A percentile compares a stretch with the other conserved stretches of the same genome.
Evolutionary conservation across 2,113 vertebrate genomes (phyloP).

Genomic region (Carollia perspicillata): DNA sequence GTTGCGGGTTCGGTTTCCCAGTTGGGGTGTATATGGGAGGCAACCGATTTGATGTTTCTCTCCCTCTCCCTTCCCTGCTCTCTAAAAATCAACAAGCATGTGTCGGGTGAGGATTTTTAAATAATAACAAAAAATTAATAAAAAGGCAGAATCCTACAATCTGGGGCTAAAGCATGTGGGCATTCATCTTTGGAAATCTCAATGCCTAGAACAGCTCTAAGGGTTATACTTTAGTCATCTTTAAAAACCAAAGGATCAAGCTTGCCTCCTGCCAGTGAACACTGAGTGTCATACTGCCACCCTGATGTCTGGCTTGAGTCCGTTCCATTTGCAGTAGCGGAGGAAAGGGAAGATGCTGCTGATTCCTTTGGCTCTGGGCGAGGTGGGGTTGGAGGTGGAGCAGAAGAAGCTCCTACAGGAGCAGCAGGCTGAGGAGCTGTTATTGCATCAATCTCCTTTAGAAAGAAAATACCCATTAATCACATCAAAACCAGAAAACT

Average conservation of each 20-base stretch:
- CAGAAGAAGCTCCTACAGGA: slow-evolving; percentile 71
- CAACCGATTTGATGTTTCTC: too few relatives aligned
- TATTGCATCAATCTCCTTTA: slow-evolving; percentile 97
- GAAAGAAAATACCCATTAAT: neutral
- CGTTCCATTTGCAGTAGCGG: slow-evolving; percentile 73
- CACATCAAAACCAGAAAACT: neutral
- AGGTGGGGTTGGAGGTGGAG: slow-evolving; percentile 84
- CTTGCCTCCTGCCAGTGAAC: slow-evolving; percentile 93
- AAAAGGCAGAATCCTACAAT: neutral
- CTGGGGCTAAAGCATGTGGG: neutral
- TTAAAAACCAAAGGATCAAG: neutral
- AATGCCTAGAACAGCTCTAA: neutral
- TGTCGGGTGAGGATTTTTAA: too few relatives aligned
- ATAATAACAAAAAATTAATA: neutral
- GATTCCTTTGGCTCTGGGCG: slow-evolving; percentile 86
- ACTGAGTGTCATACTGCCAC: slow-evolving; percentile 97
- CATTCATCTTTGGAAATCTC: neutral
- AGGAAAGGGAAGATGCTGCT: slow-evolving; percentile 53
- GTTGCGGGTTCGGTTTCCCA: too few relatives aligned
- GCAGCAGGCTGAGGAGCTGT: slow-evolving; percentile 88
- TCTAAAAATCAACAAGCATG: too few relatives aligned
- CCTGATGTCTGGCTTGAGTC: slow-evolving; percentile 58
- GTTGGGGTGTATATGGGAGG: too few relatives aligned
- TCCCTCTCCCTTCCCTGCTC: too few relatives aligned
- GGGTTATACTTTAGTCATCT: neutral